These are phyloP conservation scores for Ecdyonurus torrentis DNA, from an alignment of 2,888 invertebrate species.

Conservation along the genomic window DNA sequence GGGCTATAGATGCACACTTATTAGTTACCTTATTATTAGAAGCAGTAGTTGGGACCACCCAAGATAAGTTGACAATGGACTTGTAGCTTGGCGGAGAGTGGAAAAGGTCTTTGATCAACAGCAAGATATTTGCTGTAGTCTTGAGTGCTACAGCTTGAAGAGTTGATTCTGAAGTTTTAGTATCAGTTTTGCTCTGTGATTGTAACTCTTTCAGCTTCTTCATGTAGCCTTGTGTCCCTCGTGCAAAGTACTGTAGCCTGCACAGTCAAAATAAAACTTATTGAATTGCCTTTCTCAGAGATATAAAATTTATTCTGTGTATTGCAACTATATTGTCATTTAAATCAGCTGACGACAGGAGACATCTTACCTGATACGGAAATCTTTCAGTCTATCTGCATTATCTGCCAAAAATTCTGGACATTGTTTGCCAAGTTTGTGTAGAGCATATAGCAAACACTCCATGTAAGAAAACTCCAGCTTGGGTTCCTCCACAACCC, in stretches of 20 bases:
- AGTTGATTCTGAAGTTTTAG: conserved; percentile 63
- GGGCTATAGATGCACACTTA: no score
- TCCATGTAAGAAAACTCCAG: conserved; percentile 88
- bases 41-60: conserved; percentile 28
- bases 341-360: no score
- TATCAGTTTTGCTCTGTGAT: conserved; percentile 51
- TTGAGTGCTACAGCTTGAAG: conserved; percentile 64
- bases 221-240: conserved; percentile 74
- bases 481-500: conserved; percentile 48
- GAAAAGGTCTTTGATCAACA: conserved; percentile 84
- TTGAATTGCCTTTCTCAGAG: no score
- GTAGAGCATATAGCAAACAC: conserved; percentile 61
- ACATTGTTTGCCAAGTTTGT: conserved; percentile 59
- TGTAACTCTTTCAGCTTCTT: conserved; percentile 48
- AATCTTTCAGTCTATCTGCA: conserved; percentile 66
- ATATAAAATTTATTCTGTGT: no score
- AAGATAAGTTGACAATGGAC: conserved; percentile 61
- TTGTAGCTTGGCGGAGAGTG: conserved; percentile 88
- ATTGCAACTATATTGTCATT: no score
- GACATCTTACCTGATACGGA: conserved; percentile 39
- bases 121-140: conserved; percentile 83
- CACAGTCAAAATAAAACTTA: no score
- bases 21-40: neutral
- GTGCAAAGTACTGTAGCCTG: conserved; percentile 81
- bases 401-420: conserved; percentile 59